Base-by-base conservation (phyloP, 2,797 vertebrate species). In the Sebastiscus albofasciatus region DNA sequence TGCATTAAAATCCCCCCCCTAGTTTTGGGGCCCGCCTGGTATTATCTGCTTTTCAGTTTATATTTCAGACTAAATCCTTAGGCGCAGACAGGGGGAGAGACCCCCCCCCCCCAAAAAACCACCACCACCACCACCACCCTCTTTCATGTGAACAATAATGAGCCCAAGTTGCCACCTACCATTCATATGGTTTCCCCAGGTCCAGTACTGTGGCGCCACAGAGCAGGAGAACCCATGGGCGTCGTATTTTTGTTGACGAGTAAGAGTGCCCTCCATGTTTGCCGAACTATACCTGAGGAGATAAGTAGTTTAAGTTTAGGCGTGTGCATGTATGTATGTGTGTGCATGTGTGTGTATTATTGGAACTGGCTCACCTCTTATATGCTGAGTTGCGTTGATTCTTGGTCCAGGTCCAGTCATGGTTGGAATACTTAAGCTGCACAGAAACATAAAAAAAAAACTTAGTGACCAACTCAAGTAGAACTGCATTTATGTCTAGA, bases 351-450 rank as follows among this genome's bases (percentile, higher is more conserved):
- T 31, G 54, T 24, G 33, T 77, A 33, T 20, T 66, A 29, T 59
- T 59, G 1, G 8, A 5, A n/a, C 5, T 52, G 16, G 18, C 27
- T 82, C 90, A 97, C 97, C 97, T 97, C 90, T 96, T 97, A 83
- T 97, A 93, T 16, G 92, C 88, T 36, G 93, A 94, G 83, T 94
- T 92, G 60, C 90, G 87, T 24, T 97, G 96, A 3, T 89, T 94
- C 75, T 96, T 96, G 11, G 95, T 94, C 87, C 94, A 94, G 4
- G 95, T 93, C 94, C 95, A 96, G 84, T 97, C 96, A 11, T 87
- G 96, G 89, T 96, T 96, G 71, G 95, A 95, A 77, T 96, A 96
- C 78, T 95, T 97, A 18, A 95, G 82, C 97, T 98, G 94, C 31
- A 94, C 83, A 90, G 89, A 85, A 79, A 78, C 26, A 90, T 3